Conservation (phyloP, 2,888 invertebrate species). For the Eubasilissa splendida region DNA sequence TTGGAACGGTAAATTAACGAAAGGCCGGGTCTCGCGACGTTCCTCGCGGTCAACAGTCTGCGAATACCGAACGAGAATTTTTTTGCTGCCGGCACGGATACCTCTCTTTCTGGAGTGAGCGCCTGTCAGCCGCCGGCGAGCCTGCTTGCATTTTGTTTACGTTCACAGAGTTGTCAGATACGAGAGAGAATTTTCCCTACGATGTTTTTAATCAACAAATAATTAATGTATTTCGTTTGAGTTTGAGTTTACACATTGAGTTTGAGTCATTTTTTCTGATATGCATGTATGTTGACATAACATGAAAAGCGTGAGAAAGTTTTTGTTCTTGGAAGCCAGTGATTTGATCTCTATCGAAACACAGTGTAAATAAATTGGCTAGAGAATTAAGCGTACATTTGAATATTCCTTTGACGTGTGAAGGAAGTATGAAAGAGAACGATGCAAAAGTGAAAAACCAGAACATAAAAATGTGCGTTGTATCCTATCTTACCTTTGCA, state of each 20-base stretch:
- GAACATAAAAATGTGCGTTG: no score
- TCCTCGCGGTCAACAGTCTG: conserved; percentile 43
- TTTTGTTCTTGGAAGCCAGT: no score
- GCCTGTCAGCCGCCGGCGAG: conserved; percentile 19
- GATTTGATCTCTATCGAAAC: no score
- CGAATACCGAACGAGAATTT: conserved; percentile 28
- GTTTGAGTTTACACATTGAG: neutral
- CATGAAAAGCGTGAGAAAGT: no score
- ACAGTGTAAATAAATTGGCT: no score
- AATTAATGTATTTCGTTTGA: neutral
- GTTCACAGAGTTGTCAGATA: conserved; percentile 23
- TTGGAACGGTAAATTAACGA: conserved; percentile 50
- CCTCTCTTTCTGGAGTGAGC: conserved; percentile 8
- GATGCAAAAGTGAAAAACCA: no score
- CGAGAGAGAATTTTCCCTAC: neutral
- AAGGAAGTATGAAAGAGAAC: no score
- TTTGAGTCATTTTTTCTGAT: no score
- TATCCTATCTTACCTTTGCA: no score
- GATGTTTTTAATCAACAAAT: neutral
- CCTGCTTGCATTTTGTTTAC: conserved; percentile 46
- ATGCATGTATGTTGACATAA: no score
- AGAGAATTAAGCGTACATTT: no score
- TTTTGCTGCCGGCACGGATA: conserved; percentile 2
- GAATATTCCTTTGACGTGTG: no score
- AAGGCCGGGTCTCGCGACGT: conserved; percentile 37